Evolutionary conservation across 2,888 invertebrate genomes (phyloP), one percentile per base, ranked within the genome.

Genomic region (Microplitis deprimator): DNA sequence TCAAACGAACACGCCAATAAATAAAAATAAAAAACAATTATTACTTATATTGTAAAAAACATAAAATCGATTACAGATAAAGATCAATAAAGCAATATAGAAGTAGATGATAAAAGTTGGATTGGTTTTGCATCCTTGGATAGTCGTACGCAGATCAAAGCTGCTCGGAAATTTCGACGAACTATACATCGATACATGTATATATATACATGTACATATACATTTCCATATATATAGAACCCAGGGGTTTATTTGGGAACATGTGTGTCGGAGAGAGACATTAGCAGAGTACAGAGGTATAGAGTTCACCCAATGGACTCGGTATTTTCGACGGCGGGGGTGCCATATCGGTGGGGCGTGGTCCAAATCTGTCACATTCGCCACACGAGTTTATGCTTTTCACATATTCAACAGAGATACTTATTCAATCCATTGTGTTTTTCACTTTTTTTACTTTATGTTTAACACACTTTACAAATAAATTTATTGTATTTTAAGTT

Each of bases 311-410:
- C 67, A 40, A n/a, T 65, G 72, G 71, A 79, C 73, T 70, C 64
- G 78, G 78, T 80, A 81, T 82, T 82, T 80, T 79, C 70, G 73
- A 78, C 80, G 77, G 82, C 81, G 83, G 85, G 83, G 84, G 85
- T 83, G 85, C 84, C 88, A 89, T 87, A 89, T 88, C 88, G 89
- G 88, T 82, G 83, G 88, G 89, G 89, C 89, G 89, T 89, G 89
- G 89, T 85, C 87, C 84, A 89, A 89, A 89, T 89, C 89, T 89
- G 89, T 89, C 88, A 89, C 86, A 88, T 85, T 88, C 85, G 86
- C 87, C 85, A 82, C 85, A 87, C 84, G 85, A 86, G 85, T 86
- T 85, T 74, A 77, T 79, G 78, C 76, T 65, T 65, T 65, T 78
- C 77, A 71, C 72, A 62, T 62, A 41, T 64, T 72, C 72, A 50